A percentile compares a stretch with the other conserved stretches of the same genome.
These are phyloP conservation scores for Drosophila nr. medialis DNA, from an alignment of 2,888 invertebrate species.

Conservation along the genomic window DNA sequence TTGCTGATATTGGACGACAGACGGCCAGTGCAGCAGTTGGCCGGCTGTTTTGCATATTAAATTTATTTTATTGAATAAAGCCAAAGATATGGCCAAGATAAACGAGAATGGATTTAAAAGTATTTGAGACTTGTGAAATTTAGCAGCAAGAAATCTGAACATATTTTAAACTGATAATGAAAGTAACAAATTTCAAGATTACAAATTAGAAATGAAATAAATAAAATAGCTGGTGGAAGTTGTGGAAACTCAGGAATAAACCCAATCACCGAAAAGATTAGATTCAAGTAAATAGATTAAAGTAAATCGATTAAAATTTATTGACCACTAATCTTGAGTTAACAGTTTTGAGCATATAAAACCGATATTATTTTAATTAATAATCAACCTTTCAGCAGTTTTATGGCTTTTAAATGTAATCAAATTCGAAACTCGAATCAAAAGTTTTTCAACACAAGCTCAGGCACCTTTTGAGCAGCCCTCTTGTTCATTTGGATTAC, in stretches of 20 bases:
- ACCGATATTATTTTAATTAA: not conserved
- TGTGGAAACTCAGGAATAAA: too few species aligned
- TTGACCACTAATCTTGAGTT: not conserved
- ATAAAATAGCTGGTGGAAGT: not conserved
- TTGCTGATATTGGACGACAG: constrained; percentile 76
- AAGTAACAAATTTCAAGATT: not conserved
- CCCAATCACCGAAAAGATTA: not conserved
- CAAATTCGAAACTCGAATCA: not conserved
- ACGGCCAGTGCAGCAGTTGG: constrained; percentile 56
- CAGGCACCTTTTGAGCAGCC: constrained; percentile 10
- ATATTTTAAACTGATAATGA: not conserved
- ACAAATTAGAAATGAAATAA: not conserved
- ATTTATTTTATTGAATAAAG: constrained; percentile 79
- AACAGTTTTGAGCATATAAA: not conserved
- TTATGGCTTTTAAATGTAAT: not conserved
- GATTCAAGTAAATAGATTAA: not conserved
- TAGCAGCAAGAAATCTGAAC: not conserved
- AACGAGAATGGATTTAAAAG: constrained; percentile 47
- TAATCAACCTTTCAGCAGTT: not conserved
- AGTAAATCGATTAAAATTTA: not conserved
- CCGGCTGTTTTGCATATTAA: constrained; percentile 75
- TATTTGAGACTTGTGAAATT: constrained; percentile 12
- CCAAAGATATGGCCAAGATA: constrained; percentile 60
- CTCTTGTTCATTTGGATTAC: constrained; percentile 33
- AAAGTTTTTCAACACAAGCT: not conserved